These are phyloP conservation scores for Psittacara wagleri DNA, from an alignment of 2,113 vertebrate species.

Conservation along the genomic window DNA sequence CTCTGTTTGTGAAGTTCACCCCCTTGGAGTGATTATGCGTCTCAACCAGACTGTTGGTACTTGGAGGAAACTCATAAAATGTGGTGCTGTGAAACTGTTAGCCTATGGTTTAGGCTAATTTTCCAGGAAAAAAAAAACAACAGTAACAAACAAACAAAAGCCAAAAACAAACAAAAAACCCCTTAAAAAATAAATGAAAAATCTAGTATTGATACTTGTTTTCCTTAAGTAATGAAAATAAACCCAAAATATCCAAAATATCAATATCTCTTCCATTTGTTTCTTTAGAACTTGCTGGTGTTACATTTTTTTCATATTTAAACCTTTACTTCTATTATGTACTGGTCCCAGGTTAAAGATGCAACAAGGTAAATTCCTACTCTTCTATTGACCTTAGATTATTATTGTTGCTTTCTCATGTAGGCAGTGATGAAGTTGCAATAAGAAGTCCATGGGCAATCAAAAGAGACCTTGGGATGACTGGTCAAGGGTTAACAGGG, in stretches of 20 bases:
- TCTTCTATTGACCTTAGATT: accelerated
- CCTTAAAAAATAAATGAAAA: background rate
- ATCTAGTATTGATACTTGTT: background rate
- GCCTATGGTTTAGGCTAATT: background rate
- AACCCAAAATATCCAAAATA: background rate
- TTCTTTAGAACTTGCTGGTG: background rate
- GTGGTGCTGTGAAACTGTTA: background rate
- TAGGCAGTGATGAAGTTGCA: background rate
- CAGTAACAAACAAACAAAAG: too few relatives aligned
- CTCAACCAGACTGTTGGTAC: background rate
- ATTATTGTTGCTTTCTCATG: background rate
- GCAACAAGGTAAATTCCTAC: background rate
- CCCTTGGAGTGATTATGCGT: background rate
- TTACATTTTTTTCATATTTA: background rate
- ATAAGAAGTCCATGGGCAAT: background rate
- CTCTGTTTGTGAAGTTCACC: background rate
- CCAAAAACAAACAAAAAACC: too few relatives aligned
- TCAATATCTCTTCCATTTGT: background rate
- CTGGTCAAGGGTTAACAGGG: background rate
- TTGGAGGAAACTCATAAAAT: background rate
- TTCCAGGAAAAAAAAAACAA: accelerated
- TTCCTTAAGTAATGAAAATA: background rate
- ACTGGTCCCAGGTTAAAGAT: background rate
- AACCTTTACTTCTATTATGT: background rate
- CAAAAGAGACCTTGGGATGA: background rate